Conservation (phyloP, 2,113 vertebrate genomes). For the Xenopus laevis region DNA sequence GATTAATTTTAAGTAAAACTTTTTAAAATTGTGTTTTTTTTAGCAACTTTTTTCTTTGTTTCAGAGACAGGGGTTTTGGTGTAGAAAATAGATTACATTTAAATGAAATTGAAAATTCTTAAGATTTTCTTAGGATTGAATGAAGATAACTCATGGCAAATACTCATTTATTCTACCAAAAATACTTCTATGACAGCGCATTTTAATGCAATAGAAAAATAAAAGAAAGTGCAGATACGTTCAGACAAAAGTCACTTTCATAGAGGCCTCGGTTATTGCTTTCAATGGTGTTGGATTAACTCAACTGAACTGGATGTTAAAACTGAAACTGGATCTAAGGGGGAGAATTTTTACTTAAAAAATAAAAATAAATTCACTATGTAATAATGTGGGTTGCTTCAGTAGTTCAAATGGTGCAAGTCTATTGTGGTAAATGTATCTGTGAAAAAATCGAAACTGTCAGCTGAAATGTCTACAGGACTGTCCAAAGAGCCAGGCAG, state of each 20-base stretch:
- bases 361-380: constrained; percentile 54
- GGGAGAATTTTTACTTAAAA: constrained; percentile 6
- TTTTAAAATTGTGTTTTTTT: no score
- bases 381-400: constrained; percentile 60
- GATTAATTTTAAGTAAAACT: no score
- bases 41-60: no score
- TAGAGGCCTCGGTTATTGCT: constrained; percentile 76
- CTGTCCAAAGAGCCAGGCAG: constrained; percentile 84
- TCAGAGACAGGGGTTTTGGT: no score
- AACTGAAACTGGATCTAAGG: constrained; percentile 49
- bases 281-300: constrained; percentile 59
- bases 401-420: constrained; percentile 90
- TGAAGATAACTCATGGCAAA: constrained; percentile 76
- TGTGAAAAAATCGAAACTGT: constrained; percentile 94
- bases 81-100: no score
- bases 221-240: constrained; percentile 79
- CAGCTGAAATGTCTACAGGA: constrained; percentile 81
- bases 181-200: constrained; percentile 81
- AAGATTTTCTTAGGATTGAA: constrained; percentile 9
- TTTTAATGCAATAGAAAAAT: constrained; percentile 88
- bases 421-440: constrained; percentile 94
- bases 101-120: no score
- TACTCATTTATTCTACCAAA: constrained; percentile 91
- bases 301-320: constrained; percentile 34
- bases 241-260: constrained; percentile 67